Base-by-base conservation (phyloP, 2,888 invertebrate genomes). In the Drosophila kanekoi region DNA sequence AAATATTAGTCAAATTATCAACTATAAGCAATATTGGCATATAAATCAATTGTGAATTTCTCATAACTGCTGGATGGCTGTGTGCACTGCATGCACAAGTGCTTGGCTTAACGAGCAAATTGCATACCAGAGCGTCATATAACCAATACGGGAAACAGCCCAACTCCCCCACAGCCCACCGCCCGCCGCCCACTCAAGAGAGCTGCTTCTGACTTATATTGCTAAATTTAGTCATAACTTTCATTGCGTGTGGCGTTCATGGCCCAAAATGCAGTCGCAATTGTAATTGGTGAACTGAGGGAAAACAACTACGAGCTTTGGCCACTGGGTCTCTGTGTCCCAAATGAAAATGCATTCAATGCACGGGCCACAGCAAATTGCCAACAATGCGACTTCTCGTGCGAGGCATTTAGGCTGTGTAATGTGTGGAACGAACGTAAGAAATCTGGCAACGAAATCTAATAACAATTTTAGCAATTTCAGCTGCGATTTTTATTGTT, bases 371-470 rank as follows among this genome's bases (percentile, higher is more conserved):
- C n/a, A 65, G 48, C 67, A 71, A 71, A 66, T 71, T 64, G 56
- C 32, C 57, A 18, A 52, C 53, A 49, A 35, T 37, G 51, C 38
- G 16, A 76, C 54, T 52, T 72, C 68, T 75, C 78, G 68, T 73
- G 63, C 59, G 37, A 49, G 48, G 38, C 59, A 60, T 64, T 84
- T 84, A 86, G 51, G 47, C 56, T 49, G 77, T 68, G 74, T 81
- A 84, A 78, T 79, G 70, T 64, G 52, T 68, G 87, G 87, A 84
- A 84, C 84, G 61, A 49, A 43, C 28, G 54, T 45, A 63, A 64
- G 62, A 47, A 64, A 66, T 60, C 68, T 66, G 44, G 47, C 66
- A 79, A 33, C 47, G 23, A 28, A 28, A 28, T 28, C 23, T 28
- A 8, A 28, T 8, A 38, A 8, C 9, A 40, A 47, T 54, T 56